Evolutionary conservation across 2,797 vertebrate genomes (phyloP), one percentile per base, ranked within the genome.

Genomic region (Adrianichthys oophorus): DNA sequence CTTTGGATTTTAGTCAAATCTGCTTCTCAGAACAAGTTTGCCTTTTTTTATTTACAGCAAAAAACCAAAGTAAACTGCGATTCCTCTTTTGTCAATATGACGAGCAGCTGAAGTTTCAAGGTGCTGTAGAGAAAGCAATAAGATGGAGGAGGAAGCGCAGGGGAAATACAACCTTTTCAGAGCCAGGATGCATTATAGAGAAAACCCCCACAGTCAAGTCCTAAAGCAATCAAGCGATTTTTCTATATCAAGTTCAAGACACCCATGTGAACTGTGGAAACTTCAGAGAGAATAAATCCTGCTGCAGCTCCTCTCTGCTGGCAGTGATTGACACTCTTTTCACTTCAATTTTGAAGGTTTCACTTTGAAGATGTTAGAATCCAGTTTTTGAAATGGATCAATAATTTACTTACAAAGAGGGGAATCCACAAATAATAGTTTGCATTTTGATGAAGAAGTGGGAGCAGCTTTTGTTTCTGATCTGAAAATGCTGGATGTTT

Each of bases 271-370:
- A 40, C 44, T 48, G 42, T 26, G 55, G 3, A 48, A 23, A 13
- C 42, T 65, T 56, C 41, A 52, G 50, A 60, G 26, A 24, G 15
- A 45, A 53, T 32, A 41, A 53, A 55, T 24, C 46, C 43, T 56
- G 53, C 44, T 65, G 63, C 71, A 51, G 29, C 50, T 32, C 12
- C 16, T 19, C 24, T 52, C 18, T 52, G 13, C 44, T 62, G 23
- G 48, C 23, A 54, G 48, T 79, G 62, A 71, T 32, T 64, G 71
- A 68, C 76, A 64, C 48, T 15, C 41, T 24, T 32, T 7, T 16
- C 44, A 8, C 26, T 29, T 26, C 60, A 29, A 48, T 0, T 48
- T 48, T 12, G 5, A 17, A 46, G 18, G 4, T 14, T 51, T 37
- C 8, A 1, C 29, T 46, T 53, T 24, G n/a, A 45, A 14, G 18